These are phyloP conservation scores for Congeria kusceri DNA, from an alignment of 2,888 invertebrate species.

Conservation along the genomic window DNA sequence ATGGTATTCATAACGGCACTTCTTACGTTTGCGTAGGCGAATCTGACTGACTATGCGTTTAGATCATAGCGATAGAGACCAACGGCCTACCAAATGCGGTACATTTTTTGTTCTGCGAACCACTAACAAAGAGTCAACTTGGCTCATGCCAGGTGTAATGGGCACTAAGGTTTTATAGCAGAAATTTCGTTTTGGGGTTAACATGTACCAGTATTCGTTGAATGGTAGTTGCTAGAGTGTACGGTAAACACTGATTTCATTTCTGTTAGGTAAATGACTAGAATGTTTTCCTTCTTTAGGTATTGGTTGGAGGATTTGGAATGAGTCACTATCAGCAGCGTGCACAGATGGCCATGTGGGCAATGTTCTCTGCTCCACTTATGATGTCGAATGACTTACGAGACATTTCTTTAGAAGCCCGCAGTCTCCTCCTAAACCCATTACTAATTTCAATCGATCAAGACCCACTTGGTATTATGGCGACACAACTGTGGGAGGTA, in stretches of 20 bases:
- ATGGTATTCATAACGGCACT: too few relatives aligned
- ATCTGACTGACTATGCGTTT: too few relatives aligned
- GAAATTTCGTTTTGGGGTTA: too few relatives aligned
- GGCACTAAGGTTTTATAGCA: too few relatives aligned
- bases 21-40: too few relatives aligned
- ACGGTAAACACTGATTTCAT: too few relatives aligned
- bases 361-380: slow-evolving; percentile 96
- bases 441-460: slow-evolving; percentile 97
- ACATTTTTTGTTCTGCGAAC: too few relatives aligned
- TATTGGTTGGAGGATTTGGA: slow-evolving; percentile 97
- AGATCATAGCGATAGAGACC: too few relatives aligned
- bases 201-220: background rate
- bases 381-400: slow-evolving; percentile 98
- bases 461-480: slow-evolving; percentile 96
- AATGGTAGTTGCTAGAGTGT: background rate
- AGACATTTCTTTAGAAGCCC: slow-evolving; percentile 94
- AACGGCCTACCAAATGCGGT: too few relatives aligned
- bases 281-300: slow-evolving; percentile 86
- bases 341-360: slow-evolving; percentile 98
- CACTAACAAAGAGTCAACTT: too few relatives aligned
- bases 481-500: slow-evolving; percentile 88
- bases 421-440: slow-evolving; percentile 95
- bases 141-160: too few relatives aligned
- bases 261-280: too few relatives aligned
- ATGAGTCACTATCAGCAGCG: slow-evolving; percentile 96